These are phyloP conservation scores for Ornithoptera alexandrae DNA, from an alignment of 2,888 invertebrate species.

Conservation along the genomic window DNA sequence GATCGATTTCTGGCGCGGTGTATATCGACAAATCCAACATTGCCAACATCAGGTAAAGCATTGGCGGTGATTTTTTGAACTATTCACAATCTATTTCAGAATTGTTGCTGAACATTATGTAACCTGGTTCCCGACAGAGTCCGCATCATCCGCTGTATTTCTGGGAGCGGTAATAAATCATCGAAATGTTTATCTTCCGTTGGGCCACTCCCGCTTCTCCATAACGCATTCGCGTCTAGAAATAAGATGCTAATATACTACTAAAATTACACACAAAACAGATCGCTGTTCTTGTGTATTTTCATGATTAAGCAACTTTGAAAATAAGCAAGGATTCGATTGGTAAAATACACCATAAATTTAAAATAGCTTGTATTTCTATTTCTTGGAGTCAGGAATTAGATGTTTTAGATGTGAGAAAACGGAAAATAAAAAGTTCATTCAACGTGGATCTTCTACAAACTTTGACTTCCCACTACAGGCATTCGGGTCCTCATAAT, in stretches of 20 bases:
- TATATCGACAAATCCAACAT: not conserved
- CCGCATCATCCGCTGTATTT: constrained; percentile 23
- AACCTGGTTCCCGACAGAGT: constrained; percentile 9
- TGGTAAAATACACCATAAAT: no score
- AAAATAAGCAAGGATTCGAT: no score
- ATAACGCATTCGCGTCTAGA: constrained; percentile 10
- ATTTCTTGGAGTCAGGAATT: no score
- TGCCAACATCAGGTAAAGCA: not conserved
- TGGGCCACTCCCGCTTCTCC: constrained; percentile 2
- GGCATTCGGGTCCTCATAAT: no score
- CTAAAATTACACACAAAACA: no score
- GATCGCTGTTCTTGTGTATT: not conserved
- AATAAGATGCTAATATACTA: not conserved
- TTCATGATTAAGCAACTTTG: no score
- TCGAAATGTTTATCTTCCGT: constrained; percentile 23
- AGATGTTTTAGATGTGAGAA: no score
- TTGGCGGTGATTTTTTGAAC: not conserved
- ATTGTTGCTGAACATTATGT: not conserved
- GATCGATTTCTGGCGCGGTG: no score
- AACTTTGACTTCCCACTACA: no score
- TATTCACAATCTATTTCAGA: not conserved
- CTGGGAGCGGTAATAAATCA: constrained; percentile 29
- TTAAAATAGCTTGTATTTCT: no score
- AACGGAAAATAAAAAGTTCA: no score
- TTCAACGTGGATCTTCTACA: no score